Evolutionary conservation across 2,888 invertebrate species (phyloP).

Genomic region (Melanargia galathea): DNA sequence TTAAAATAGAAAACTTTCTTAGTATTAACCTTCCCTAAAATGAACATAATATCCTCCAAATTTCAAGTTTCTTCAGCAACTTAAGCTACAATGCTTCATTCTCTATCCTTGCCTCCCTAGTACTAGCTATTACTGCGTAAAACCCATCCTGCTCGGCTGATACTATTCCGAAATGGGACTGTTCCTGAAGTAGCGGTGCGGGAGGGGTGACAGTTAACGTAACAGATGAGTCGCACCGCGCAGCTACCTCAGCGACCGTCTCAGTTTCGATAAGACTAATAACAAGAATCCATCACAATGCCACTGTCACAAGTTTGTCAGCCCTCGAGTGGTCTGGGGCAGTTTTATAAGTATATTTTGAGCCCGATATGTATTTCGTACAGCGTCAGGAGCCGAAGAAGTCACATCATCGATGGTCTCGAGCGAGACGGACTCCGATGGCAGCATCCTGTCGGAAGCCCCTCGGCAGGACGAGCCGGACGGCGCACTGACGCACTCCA

Average conservation of each 20-base stretch:
- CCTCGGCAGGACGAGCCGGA: constrained; percentile 55
- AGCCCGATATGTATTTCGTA: background rate
- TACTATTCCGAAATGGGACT: too few relatives aligned
- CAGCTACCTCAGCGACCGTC: too few relatives aligned
- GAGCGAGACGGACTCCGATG: constrained; percentile 75
- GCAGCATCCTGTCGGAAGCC: constrained; percentile 64
- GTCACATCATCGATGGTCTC: constrained; percentile 77
- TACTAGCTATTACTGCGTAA: too few relatives aligned
- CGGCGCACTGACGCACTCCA: constrained; percentile 33
- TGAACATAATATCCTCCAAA: background rate
- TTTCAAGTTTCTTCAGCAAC: background rate
- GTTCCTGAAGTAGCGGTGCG: too few relatives aligned
- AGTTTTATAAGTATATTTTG: background rate
- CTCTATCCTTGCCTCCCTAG: background rate
- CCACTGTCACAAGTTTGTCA: background rate
- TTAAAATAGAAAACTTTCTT: too few relatives aligned
- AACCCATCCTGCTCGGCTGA: too few relatives aligned
- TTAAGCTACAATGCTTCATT: background rate
- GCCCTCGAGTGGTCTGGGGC: background rate
- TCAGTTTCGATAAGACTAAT: too few relatives aligned
- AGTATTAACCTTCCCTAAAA: background rate
- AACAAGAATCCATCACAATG: too few relatives aligned
- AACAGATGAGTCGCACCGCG: too few relatives aligned
- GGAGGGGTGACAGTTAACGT: too few relatives aligned
- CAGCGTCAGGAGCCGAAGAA: constrained; percentile 65